Base-by-base conservation (phyloP, 2,113 vertebrate species). In the Strigops habroptila region DNA sequence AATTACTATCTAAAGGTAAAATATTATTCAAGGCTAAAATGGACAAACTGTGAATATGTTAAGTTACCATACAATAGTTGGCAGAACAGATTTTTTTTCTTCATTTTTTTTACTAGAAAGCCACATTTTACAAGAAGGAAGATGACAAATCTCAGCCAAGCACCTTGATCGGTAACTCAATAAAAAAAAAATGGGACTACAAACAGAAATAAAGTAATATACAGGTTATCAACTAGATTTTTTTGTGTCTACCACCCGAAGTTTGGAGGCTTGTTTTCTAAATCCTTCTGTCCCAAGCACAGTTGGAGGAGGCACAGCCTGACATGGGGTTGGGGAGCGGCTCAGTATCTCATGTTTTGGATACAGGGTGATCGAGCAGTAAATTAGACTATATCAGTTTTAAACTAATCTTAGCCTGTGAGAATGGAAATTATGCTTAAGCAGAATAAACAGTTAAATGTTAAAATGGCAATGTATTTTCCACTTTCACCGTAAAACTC, bases 391-490 rank as follows among this genome's bases (percentile, higher is more conserved):
- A 3, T 4, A 74, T n/a, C 43, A 74, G 21, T 46, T 84, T 74
- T 60, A 83, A 22, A 7, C 33, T 93, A 86, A 64, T 77, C 69
- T 90, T 85, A 89, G 18, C 21, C 51, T 55, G 46, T 0, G 0
- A 22, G 15, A 84, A 88, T 37, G 83, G 95, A 96, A 96, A 95
- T 1, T 2, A 87, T 52, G 75, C 57, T 75, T 48, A 91, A 86
- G 33, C 6, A 77, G 88, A 95, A 94, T 70, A 83, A 90, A 22
- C 23, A 88, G 51, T 35, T 78, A 77, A 27, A 74, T 60, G 49
- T 49, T 86, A 65, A 55, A 91, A 86, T 48, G 94, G 81, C 95
- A 96, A 95, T n/a, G 4, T 9, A 86, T 83, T 94, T 96, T 96
- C 86, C 90, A 77, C 85, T 96, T 90, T 69, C 59, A 53, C 60